These are phyloP conservation scores for Champsocephalus esox DNA, from an alignment of 2,797 vertebrate genomes.

Conservation along the genomic window DNA sequence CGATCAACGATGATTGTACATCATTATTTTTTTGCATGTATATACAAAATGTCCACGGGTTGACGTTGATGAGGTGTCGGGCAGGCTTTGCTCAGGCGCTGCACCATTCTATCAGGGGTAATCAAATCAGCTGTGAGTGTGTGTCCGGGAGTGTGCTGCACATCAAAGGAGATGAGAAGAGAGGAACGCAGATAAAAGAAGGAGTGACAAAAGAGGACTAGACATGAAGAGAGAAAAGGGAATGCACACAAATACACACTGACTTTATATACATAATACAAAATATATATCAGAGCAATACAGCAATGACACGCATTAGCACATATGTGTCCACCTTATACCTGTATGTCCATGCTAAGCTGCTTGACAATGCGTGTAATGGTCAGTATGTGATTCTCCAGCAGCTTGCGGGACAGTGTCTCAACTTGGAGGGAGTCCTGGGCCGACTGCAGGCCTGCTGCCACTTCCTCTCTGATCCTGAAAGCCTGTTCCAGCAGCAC, in stretches of 20 bases:
- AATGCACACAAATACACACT: not conserved
- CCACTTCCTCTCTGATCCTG: constrained; percentile 85
- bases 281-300: not conserved
- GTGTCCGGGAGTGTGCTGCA: constrained; percentile 20
- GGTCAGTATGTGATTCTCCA: constrained; percentile 88
- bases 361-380: constrained; percentile 87
- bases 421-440: constrained; percentile 76
- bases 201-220: not conserved
- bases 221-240: not conserved
- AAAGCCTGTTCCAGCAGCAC: constrained; percentile 87
- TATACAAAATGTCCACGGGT: constrained; percentile 25
- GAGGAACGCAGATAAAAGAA: constrained; percentile 14
- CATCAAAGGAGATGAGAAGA: constrained; percentile 37
- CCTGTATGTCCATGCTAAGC: constrained; percentile 87
- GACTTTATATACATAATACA: not conserved
- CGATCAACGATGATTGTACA: constrained; percentile 23
- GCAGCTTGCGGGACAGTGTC: constrained; percentile 76
- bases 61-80: constrained; percentile 42
- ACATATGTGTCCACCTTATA: constrained; percentile 46
- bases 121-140: constrained; percentile 65
- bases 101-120: constrained; percentile 63
- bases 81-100: constrained; percentile 29
- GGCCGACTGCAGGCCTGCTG: constrained; percentile 76
- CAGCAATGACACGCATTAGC: not conserved
- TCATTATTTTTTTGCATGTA: constrained; percentile 37